These are phyloP conservation scores for Epinotia demarniana DNA, from an alignment of 2,888 invertebrate species.

Conservation along the genomic window DNA sequence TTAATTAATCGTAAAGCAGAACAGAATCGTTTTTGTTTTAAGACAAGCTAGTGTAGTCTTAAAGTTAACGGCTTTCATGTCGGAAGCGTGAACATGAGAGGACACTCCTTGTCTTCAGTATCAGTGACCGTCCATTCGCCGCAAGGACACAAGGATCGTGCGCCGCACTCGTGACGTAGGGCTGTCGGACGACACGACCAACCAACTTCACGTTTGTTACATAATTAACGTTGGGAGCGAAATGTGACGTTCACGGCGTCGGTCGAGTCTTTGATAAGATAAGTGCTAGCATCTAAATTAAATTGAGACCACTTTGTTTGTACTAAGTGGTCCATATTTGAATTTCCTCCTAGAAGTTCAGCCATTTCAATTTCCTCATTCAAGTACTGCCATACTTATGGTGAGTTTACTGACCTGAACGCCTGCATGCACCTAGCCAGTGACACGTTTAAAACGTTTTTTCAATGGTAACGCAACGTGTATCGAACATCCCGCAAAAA, in stretches of 20 bases:
- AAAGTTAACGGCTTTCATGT: constrained; percentile 2
- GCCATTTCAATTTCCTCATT: too few relatives aligned
- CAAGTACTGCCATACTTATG: too few relatives aligned
- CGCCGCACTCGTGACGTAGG: constrained; percentile 36
- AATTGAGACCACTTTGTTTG: neutral
- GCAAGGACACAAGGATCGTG: constrained; percentile 43
- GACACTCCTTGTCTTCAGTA: constrained; percentile 6
- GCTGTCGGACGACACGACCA: constrained; percentile 34
- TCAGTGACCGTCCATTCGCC: constrained; percentile 18
- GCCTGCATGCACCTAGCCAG: neutral
- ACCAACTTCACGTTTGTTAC: constrained; percentile 36
- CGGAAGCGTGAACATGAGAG: constrained; percentile 18
- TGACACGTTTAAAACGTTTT: neutral
- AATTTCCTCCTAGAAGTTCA: too few relatives aligned
- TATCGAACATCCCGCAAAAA: neutral
- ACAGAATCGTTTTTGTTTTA: too few relatives aligned
- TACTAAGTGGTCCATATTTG: too few relatives aligned
- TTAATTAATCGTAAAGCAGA: too few relatives aligned
- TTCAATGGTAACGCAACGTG: neutral
- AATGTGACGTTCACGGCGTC: constrained; percentile 20
- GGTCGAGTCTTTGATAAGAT: neutral
- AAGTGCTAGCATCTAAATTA: neutral
- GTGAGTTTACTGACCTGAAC: too few relatives aligned
- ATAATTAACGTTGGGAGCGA: constrained; percentile 32
- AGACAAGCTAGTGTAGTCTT: neutral